phyloP scores from a whole-genome alignment of 2,797 vertebrate species.

The Microchirus variegatus region DNA sequence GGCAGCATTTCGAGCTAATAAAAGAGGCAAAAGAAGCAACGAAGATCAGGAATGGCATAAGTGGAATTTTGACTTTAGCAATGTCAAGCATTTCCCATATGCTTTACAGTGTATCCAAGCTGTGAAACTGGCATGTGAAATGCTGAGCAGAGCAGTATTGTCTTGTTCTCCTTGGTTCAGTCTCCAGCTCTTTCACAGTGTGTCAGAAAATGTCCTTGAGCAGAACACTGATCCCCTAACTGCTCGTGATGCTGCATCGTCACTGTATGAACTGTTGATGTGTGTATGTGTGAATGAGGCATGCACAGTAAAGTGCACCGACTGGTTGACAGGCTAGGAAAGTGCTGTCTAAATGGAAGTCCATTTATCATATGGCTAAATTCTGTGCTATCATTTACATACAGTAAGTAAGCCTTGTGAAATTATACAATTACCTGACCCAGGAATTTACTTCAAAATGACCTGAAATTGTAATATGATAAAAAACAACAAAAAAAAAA shows the following conservation, averaged over 20 bases:
- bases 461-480: slow-evolving; percentile 10
- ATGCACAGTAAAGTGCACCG: not conserved
- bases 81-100: not conserved
- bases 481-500: not conserved
- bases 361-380: not conserved
- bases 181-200: not conserved
- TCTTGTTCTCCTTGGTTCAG: not conserved
- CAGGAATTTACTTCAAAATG: slow-evolving; percentile 1
- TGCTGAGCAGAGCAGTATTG: not conserved
- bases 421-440: slow-evolving; percentile 10
- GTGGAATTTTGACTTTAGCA: slow-evolving; percentile 2
- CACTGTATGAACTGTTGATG: not conserved
- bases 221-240: not conserved
- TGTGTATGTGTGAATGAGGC: not conserved
- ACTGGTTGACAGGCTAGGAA: not conserved
- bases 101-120: not conserved
- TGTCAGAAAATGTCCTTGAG: slow-evolving; percentile 4
- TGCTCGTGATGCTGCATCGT: not conserved
- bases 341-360: not conserved
- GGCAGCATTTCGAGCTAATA: slow-evolving; percentile 19
- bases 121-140: slow-evolving; percentile 8
- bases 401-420: slow-evolving; percentile 4
- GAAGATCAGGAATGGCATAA: slow-evolving; percentile 6
- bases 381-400: slow-evolving; percentile 6
- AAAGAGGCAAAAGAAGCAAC: slow-evolving; percentile 14